phyloP scores from a whole-genome alignment of 2,888 invertebrate species.

The Athrips mouffetella region DNA sequence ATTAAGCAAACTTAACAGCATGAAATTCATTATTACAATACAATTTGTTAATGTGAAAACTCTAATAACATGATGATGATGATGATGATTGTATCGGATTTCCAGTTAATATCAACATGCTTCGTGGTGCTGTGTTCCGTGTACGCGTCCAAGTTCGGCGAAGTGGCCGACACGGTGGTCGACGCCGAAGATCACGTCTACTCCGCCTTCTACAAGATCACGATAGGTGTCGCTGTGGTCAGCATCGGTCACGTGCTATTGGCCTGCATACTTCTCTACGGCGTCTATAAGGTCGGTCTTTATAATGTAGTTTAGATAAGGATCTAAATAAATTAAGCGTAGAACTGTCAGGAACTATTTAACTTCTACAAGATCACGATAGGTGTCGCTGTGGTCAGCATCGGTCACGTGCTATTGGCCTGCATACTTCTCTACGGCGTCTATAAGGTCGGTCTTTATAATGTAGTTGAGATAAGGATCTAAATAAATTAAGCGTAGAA shows the following conservation, averaged over 20 bases:
- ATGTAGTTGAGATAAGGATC: no score
- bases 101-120: constrained; percentile 44
- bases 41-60: neutral
- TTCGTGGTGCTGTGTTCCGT: constrained; percentile 45
- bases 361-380: no score
- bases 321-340: no score
- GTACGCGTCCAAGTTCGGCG: constrained; percentile 41
- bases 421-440: constrained; percentile 41
- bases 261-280: constrained; percentile 44
- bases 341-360: no score
- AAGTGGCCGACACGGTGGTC: constrained; percentile 40
- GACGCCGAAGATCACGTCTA: constrained; percentile 43
- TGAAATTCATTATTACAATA: no score
- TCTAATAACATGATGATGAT: neutral
- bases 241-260: constrained; percentile 48
- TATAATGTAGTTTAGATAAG: no score
- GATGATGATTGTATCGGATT: neutral
- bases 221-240: constrained; percentile 36
- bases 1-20: no score
- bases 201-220: constrained; percentile 41
- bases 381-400: no score
- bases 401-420: constrained; percentile 49
- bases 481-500: no score
- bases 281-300: constrained; percentile 51
- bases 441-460: no score